Evolutionary conservation across 2,888 invertebrate species (phyloP).

Genomic region (Plagiodera versicolora): DNA sequence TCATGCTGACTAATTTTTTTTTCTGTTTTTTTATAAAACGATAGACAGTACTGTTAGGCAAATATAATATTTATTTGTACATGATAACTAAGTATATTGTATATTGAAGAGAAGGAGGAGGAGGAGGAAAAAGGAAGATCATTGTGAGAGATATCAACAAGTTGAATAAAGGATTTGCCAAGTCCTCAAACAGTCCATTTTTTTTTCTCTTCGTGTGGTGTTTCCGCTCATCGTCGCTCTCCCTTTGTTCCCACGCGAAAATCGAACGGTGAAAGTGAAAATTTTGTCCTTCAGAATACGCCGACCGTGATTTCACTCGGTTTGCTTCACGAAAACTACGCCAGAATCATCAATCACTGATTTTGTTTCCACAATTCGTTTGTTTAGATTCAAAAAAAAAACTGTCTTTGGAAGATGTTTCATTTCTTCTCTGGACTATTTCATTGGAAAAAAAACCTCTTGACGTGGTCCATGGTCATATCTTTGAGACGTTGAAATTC

Average conservation of each 20-base stretch:
- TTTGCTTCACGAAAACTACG: too few species aligned
- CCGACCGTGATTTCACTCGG: too few species aligned
- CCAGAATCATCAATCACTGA: too few species aligned
- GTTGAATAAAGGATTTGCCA: constrained; percentile 70
- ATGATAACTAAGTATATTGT: constrained; percentile 41
- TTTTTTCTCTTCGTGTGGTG: constrained; percentile 54
- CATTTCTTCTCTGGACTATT: too few species aligned
- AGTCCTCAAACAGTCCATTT: constrained; percentile 63
- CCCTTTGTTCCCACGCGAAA: neutral
- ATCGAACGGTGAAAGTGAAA: neutral
- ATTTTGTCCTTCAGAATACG: neutral
- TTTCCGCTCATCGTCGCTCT: neutral
- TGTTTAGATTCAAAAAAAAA: too few species aligned
- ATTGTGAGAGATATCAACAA: constrained; percentile 62
- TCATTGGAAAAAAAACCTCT: too few species aligned
- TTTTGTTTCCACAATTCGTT: too few species aligned
- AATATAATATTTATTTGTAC: constrained; percentile 38
- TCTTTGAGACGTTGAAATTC: too few species aligned
- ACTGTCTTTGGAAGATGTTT: too few species aligned
- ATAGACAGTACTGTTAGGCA: constrained; percentile 8
- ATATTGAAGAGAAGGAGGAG: constrained; percentile 55
- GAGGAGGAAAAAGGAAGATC: too few species aligned
- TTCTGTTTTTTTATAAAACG: constrained; percentile 2
- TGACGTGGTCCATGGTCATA: too few species aligned
- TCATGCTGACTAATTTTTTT: constrained; percentile 40